These are phyloP conservation scores for Pecten maximus DNA, from an alignment of 2,888 invertebrate genomes.

Conservation along the genomic window DNA sequence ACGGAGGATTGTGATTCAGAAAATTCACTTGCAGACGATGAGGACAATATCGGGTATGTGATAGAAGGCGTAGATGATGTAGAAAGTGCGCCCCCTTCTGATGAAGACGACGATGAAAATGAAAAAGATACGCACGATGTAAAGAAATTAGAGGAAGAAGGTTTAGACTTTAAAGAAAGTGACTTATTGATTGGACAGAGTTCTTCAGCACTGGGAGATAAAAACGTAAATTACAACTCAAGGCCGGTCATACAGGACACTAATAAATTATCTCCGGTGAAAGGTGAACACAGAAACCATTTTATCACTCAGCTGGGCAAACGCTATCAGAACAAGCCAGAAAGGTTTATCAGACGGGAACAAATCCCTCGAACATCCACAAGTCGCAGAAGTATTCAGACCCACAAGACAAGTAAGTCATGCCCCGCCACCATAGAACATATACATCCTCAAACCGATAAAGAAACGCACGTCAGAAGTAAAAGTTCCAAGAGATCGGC, in stretches of 20 bases:
- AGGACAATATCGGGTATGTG: background rate
- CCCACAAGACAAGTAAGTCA: slow-evolving; percentile 63
- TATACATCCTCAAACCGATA: background rate
- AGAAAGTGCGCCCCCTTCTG: background rate
- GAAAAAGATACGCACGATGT: background rate
- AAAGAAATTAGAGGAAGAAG: background rate
- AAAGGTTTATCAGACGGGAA: background rate
- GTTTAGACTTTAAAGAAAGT: background rate
- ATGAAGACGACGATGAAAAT: background rate
- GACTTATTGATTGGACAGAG: background rate
- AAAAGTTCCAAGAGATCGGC: slow-evolving; percentile 59
- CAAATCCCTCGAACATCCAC: slow-evolving; percentile 49
- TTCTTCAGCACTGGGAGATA: background rate
- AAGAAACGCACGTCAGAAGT: slow-evolving; percentile 45
- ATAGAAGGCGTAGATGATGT: background rate
- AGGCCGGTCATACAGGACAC: background rate
- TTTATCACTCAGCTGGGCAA: slow-evolving; percentile 46
- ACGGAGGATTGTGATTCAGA: background rate
- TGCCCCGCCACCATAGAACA: slow-evolving; percentile 66
- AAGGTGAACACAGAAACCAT: background rate
- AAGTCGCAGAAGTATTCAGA: slow-evolving; percentile 60
- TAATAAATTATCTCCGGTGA: background rate
- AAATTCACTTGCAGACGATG: background rate
- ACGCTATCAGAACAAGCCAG: slow-evolving; percentile 22
- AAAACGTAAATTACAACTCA: background rate